Evolutionary conservation across 2,888 invertebrate species (phyloP).

Genomic region (Boloria euphrosyne): DNA sequence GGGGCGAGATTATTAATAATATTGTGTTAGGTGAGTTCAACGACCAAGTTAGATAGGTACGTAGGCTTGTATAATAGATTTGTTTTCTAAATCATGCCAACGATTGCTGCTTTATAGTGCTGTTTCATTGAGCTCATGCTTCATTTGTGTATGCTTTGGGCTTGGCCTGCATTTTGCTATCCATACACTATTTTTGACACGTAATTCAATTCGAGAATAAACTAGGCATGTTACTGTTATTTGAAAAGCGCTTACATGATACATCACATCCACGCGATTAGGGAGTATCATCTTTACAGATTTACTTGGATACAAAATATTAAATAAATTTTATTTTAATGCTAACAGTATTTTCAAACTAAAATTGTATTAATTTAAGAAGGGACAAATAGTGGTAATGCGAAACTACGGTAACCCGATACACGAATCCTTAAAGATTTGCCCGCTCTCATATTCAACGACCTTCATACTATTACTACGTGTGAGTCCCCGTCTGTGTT

Average conservation of each 20-base stretch:
- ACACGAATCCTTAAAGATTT: constrained; percentile 28
- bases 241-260: constrained; percentile 31
- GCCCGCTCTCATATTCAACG: constrained; percentile 25
- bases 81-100: constrained; percentile 60
- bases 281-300: background rate
- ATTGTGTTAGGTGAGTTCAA: constrained; percentile 50
- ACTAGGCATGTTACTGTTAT: constrained; percentile 28
- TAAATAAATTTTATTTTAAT: no score
- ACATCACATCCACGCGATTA: constrained; percentile 16
- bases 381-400: constrained; percentile 24
- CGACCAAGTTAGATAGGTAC: constrained; percentile 53
- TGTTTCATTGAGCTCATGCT: constrained; percentile 62
- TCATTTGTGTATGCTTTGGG: constrained; percentile 60
- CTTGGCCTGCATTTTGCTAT: constrained; percentile 53
- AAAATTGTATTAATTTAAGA: constrained; percentile 14
- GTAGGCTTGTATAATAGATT: constrained; percentile 47
- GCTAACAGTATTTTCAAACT: background rate
- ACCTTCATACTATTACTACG: constrained; percentile 34
- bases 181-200: constrained; percentile 48
- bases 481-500: constrained; percentile 25
- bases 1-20: constrained; percentile 18
- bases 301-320: background rate
- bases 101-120: constrained; percentile 61
- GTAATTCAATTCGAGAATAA: constrained; percentile 46
- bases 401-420: constrained; percentile 31